These are phyloP conservation scores for Encarsia formosa DNA, from an alignment of 2,888 invertebrate genomes.

Conservation along the genomic window DNA sequence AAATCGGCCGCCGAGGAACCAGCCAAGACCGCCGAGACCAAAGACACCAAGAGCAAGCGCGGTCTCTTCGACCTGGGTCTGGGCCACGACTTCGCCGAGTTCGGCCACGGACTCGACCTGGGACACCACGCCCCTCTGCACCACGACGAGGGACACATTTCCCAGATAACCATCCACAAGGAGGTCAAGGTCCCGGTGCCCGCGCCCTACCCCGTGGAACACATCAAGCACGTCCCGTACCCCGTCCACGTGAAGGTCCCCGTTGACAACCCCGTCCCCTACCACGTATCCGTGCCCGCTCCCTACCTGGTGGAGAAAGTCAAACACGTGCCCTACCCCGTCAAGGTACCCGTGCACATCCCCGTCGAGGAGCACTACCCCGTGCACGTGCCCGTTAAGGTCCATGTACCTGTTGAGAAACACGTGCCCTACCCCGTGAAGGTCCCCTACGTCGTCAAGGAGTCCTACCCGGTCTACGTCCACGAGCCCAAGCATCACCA, in stretches of 20 bases:
- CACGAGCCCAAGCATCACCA: slow-evolving; percentile 32
- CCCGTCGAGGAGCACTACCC: slow-evolving; percentile 38
- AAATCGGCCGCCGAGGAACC: slow-evolving; percentile 22
- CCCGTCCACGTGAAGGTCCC: slow-evolving; percentile 42
- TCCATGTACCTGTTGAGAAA: slow-evolving; percentile 35
- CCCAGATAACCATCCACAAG: slow-evolving; percentile 43
- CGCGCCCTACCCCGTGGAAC: slow-evolving; percentile 44
- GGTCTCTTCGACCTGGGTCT: slow-evolving; percentile 37
- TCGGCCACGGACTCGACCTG: slow-evolving; percentile 18
- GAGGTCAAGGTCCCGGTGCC: slow-evolving; percentile 44
- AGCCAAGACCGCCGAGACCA: slow-evolving; percentile 5
- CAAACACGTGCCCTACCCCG: slow-evolving; percentile 36
- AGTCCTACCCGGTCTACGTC: slow-evolving; percentile 37
- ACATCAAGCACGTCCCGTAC: slow-evolving; percentile 39
- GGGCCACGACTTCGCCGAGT: slow-evolving; percentile 28
- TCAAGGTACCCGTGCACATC: slow-evolving; percentile 40
- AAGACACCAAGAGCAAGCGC: slow-evolving; percentile 41
- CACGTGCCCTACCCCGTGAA: slow-evolving; percentile 39
- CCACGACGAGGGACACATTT: slow-evolving; percentile 39
- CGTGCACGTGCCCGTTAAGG: slow-evolving; percentile 39
- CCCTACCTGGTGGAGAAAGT: slow-evolving; percentile 43
- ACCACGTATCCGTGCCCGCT: slow-evolving; percentile 36
- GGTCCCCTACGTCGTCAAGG: slow-evolving; percentile 34
- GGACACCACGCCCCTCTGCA: slow-evolving; percentile 27
- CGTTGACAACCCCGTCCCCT: slow-evolving; percentile 40